phyloP scores from a whole-genome alignment of 2,797 vertebrate genomes.

The Coccyzus lansbergi region DNA sequence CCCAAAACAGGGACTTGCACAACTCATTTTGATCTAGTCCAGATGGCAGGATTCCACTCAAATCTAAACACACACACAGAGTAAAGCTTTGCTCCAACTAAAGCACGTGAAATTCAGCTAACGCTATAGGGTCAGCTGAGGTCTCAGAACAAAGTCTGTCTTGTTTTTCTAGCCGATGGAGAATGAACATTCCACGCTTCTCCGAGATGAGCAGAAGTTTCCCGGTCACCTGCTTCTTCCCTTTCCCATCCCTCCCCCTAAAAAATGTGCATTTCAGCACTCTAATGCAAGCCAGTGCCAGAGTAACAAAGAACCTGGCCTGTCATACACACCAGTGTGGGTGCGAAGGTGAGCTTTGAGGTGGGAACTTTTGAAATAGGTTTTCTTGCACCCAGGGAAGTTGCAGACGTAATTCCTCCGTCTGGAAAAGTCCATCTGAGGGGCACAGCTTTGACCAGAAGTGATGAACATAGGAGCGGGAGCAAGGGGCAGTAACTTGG shows the following conservation, averaged over 20 bases:
- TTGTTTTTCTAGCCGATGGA: not conserved
- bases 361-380: slow-evolving; percentile 98
- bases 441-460: slow-evolving; percentile 80
- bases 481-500: slow-evolving; percentile 92
- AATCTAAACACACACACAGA: not conserved
- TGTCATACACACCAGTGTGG: slow-evolving; percentile 86
- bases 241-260: not conserved
- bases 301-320: not conserved
- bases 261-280: not conserved
- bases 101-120: slow-evolving; percentile 25
- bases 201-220: not conserved
- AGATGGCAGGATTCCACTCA: slow-evolving; percentile 16
- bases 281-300: not conserved
- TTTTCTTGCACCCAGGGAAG: slow-evolving; percentile 94
- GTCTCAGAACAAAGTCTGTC: slow-evolving; percentile 44
- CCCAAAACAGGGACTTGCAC: not conserved
- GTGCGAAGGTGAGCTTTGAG: slow-evolving; percentile 97
- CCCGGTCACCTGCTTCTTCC: not conserved
- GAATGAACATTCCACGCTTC: not conserved
- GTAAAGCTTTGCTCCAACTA: not conserved
- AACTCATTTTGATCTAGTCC: not conserved
- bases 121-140: slow-evolving; percentile 10
- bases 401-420: slow-evolving; percentile 92
- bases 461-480: slow-evolving; percentile 91
- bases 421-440: slow-evolving; percentile 90